Evolutionary conservation across 2,888 invertebrate genomes (phyloP).

Genomic region (Ornithoptera priamus): DNA sequence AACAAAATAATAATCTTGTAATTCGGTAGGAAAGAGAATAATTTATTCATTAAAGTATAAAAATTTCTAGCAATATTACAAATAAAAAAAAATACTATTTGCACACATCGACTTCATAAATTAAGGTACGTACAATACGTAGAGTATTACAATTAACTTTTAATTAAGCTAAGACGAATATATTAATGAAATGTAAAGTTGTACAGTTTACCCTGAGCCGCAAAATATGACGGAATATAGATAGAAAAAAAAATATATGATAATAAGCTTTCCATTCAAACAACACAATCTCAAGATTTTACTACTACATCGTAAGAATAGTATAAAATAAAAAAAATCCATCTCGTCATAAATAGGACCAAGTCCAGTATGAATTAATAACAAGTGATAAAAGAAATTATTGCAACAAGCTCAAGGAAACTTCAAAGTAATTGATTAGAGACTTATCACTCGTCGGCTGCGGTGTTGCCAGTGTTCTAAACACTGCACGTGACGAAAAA

Average conservation of each 20-base stretch:
- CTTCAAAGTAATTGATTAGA: slow-evolving; percentile 18
- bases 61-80: slow-evolving; percentile 36
- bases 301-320: background rate
- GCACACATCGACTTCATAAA: slow-evolving; percentile 25
- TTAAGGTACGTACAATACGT: slow-evolving; percentile 23
- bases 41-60: slow-evolving; percentile 42
- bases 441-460: slow-evolving; percentile 19
- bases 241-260: slow-evolving; percentile 4
- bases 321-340: background rate
- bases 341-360: background rate
- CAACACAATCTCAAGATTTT: background rate
- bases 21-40: slow-evolving; percentile 42
- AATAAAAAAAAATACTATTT: slow-evolving; percentile 33
- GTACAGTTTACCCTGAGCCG: slow-evolving; percentile 16
- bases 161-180: slow-evolving; percentile 2
- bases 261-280: background rate
- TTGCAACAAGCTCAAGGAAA: background rate
- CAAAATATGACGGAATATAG: slow-evolving; percentile 10
- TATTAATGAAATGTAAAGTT: slow-evolving; percentile 12
- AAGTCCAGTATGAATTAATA: background rate
- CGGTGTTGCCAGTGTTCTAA: slow-evolving; percentile 22
- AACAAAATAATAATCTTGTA: slow-evolving; percentile 24
- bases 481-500: slow-evolving; percentile 14
- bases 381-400: background rate
- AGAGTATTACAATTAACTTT: slow-evolving; percentile 19